Percentiles rank a stretch among this genome's conserved stretches.
These are phyloP conservation scores for Cromileptes altivelis DNA, from an alignment of 2,113 vertebrate genomes.

Conservation along the genomic window DNA sequence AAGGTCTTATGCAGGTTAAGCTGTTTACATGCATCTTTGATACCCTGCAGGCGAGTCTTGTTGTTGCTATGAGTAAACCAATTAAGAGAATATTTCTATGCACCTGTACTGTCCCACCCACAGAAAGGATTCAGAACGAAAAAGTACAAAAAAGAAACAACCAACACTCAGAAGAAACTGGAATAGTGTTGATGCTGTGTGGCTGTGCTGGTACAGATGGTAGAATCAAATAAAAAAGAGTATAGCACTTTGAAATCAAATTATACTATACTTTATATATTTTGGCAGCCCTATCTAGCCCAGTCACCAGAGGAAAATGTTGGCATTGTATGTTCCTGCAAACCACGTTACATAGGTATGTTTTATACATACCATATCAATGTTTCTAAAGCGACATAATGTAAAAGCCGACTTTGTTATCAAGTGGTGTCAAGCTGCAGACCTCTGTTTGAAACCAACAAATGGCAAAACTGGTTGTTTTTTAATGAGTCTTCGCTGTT, in stretches of 20 bases:
- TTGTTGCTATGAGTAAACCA: conserved; percentile 28
- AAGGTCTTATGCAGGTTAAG: conserved; percentile 42
- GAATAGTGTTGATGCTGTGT: not conserved
- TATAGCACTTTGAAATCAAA: not conserved
- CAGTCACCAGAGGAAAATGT: too few species aligned
- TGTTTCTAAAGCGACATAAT: too few species aligned
- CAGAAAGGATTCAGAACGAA: not conserved
- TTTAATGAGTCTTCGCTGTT: too few species aligned
- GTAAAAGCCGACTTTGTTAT: too few species aligned
- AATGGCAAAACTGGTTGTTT: too few species aligned
- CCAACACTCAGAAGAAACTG: not conserved
- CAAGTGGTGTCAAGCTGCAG: too few species aligned
- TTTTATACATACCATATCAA: too few species aligned
- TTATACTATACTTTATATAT: not conserved
- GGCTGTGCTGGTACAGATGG: not conserved
- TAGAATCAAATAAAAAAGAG: not conserved
- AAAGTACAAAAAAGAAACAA: not conserved
- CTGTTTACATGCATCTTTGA: conserved; percentile 51
- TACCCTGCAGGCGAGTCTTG: conserved; percentile 7
- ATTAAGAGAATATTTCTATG: conserved; percentile 24
- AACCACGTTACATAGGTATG: too few species aligned
- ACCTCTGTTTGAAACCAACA: too few species aligned
- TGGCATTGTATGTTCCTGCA: too few species aligned
- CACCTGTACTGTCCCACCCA: conserved; percentile 4
- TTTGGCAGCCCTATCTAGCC: too few species aligned